Conservation (phyloP, 2,888 invertebrate genomes). For the Hedychridium roseum region DNA sequence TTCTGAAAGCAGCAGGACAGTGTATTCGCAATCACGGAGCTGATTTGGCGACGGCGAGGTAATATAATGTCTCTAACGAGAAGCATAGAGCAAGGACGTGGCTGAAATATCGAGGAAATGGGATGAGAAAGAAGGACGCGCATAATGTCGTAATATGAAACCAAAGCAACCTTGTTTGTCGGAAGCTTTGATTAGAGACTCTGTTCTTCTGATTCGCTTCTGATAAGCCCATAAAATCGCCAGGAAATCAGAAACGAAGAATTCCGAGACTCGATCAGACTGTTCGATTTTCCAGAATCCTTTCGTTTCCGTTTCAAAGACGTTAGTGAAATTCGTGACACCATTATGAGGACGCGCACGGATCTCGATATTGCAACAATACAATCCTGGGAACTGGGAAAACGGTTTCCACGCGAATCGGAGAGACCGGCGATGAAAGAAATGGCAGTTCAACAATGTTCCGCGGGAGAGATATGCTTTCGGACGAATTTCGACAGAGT, state of each 20-base stretch:
- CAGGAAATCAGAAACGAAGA: constrained; percentile 32
- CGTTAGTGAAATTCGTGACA: too few species aligned
- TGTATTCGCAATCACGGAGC: constrained; percentile 52
- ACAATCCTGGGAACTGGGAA: not conserved
- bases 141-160: constrained; percentile 57
- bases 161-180: constrained; percentile 52
- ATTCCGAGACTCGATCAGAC: too few species aligned
- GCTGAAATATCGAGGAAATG: constrained; percentile 37
- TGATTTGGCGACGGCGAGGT: constrained; percentile 48
- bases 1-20: constrained; percentile 27
- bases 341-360: too few species aligned
- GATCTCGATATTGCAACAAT: too few species aligned
- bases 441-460: too few species aligned
- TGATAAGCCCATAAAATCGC: constrained; percentile 57
- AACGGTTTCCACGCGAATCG: not conserved
- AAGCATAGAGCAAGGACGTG: constrained; percentile 47
- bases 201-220: constrained; percentile 57
- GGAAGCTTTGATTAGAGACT: constrained; percentile 62
- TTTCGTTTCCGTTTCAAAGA: too few species aligned
- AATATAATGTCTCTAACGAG: constrained; percentile 60
- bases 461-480: too few species aligned
- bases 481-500: too few species aligned
- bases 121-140: constrained; percentile 28
- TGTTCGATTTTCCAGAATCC: too few species aligned
- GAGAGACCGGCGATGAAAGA: too few species aligned